These are phyloP conservation scores for Stichodactyla mertensii DNA, from an alignment of 64 coral and sea anemone species.

Conservation along the genomic window DNA sequence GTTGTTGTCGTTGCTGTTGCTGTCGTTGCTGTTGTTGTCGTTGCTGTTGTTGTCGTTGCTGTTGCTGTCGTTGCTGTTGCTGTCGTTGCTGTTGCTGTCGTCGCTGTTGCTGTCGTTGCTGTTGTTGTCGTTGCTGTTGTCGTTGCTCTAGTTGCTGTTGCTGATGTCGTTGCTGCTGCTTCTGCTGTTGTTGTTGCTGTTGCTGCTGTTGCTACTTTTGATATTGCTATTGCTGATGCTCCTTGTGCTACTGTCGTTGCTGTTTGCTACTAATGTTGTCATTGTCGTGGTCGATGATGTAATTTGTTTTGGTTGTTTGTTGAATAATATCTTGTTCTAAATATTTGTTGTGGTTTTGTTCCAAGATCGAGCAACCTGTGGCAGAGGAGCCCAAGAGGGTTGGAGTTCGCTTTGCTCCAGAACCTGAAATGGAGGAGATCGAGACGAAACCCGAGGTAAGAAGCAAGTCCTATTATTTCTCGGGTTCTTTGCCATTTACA, in stretches of 20 bases:
- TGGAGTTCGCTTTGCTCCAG: slow-evolving; percentile 83
- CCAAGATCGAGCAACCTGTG: slow-evolving; percentile 36
- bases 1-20: too few relatives aligned
- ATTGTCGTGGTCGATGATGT: too few relatives aligned
- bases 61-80: neutral
- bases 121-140: neutral
- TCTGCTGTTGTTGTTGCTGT: too few relatives aligned
- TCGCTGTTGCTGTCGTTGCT: neutral
- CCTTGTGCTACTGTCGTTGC: too few relatives aligned
- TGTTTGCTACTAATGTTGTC: too few relatives aligned
- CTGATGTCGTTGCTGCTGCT: neutral
- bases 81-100: neutral
- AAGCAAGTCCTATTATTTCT: neutral
- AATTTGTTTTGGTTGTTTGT: too few relatives aligned
- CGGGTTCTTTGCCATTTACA: too few relatives aligned
- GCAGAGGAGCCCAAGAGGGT: slow-evolving; percentile 80
- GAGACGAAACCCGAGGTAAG: slow-evolving; percentile 86
- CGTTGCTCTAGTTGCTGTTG: too few relatives aligned
- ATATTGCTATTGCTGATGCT: too few relatives aligned
- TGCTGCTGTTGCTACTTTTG: too few relatives aligned
- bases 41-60: too few relatives aligned
- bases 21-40: too few relatives aligned
- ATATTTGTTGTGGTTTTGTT: neutral
- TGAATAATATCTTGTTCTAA: neutral
- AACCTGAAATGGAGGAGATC: slow-evolving; percentile 97